Evolutionary conservation across 2,888 invertebrate species (phyloP), one percentile per base, ranked within the genome.

Genomic region (Leptothorax acervorum): DNA sequence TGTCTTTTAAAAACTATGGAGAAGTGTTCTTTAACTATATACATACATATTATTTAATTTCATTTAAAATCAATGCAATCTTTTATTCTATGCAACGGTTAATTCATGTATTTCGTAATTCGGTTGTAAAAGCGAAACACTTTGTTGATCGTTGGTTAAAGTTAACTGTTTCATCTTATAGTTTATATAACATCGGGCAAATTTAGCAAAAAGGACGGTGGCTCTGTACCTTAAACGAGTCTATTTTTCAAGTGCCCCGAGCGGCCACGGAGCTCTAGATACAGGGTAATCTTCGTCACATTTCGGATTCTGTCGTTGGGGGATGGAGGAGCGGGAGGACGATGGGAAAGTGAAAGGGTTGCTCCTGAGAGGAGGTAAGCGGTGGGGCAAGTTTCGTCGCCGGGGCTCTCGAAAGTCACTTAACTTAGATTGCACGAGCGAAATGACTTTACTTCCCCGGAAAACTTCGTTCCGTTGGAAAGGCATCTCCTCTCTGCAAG

Each of bases 381-480:
- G 86, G 85, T 86, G 83, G 81, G 90, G 87, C 91, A 92, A 93
- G 93, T 93, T 94, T 94, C 92, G 92, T 91, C 91, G 92, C 87
- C 91, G 91, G 91, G 91, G 91, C 93, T 93, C 94, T 94, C 93
- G 94, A 94, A 94, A 94, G 94, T 94, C 94, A 94, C 94, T 94
- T 94, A 94, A 94, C 94, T 94, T 94, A 94, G 94, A 94, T 94
- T 94, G 94, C 94, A 92, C 93, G 91, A 90, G 91, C 92, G 91
- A 93, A 94, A 94, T 94, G 94, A 94, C 94, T 94, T 94, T 94
- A 94, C 94, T 93, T 94, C 90, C 90, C 89, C 88, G 90, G 90
- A 91, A 94, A 93, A 94, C 92, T 94, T 94, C 90, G 92, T 92
- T 92, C 88, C 63, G 73, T 73, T 55, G 84, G 78, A 87, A 83